A percentile compares a stretch with the other conserved stretches of the same genome.
These are phyloP conservation scores for Pseudobourletiella spinata DNA, from an alignment of 1,140 invertebrate genomes.

Conservation along the genomic window DNA sequence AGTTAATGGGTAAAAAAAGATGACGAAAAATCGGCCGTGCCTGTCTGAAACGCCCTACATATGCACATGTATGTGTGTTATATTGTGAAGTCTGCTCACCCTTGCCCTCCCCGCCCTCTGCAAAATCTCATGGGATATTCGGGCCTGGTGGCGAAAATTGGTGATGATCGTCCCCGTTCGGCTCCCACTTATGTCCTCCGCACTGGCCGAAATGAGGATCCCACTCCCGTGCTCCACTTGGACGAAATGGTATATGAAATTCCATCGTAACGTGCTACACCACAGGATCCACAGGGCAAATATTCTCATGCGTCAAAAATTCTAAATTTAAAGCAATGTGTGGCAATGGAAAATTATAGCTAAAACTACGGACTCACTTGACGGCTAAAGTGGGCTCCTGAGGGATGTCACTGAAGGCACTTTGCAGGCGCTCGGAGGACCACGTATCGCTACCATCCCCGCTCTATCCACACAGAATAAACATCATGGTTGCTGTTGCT, in stretches of 20 bases:
- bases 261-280: no score
- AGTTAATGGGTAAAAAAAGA: not conserved
- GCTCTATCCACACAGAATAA: no score
- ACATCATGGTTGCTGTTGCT: no score
- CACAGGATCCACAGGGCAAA: no score
- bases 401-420: no score
- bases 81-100: conserved; percentile 5
- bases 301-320: no score
- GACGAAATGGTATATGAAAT: conserved; percentile 20
- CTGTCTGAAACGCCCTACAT: not conserved
- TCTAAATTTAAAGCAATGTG: no score
- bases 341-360: no score
- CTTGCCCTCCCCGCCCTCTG: conserved; percentile 22
- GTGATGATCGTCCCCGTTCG: conserved; percentile 8
- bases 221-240: conserved; percentile 29
- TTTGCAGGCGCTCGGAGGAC: no score
- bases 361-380: no score
- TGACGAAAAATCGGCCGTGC: not conserved
- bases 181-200: not conserved
- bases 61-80: not conserved
- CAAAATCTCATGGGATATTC: conserved; percentile 26
- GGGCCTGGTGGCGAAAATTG: conserved; percentile 19
- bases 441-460: no score
- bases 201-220: conserved; percentile 13
- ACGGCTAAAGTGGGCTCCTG: no score